Conservation (phyloP, 2,797 vertebrate genomes). For the Chrysocyon brachyurus region DNA sequence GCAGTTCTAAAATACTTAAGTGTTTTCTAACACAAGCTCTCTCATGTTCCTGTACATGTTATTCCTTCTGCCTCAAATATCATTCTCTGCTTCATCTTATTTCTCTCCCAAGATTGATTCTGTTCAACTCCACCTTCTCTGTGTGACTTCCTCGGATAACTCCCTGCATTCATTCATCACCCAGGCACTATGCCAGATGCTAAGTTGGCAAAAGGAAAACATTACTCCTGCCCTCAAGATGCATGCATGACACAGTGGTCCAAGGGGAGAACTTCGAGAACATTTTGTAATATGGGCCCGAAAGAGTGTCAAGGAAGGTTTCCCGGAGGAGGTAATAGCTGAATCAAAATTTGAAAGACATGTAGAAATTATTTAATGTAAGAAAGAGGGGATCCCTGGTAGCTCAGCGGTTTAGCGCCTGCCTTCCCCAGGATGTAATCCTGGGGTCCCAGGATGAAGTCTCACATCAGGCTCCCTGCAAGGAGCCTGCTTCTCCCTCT, state of each 20-base stretch:
- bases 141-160: conserved; percentile 32
- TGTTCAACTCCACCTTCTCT: conserved; percentile 5
- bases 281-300: background rate
- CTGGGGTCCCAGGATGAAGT: no score
- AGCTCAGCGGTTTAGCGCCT: no score
- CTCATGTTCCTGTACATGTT: background rate
- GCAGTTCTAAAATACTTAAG: background rate
- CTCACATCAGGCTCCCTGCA: no score
- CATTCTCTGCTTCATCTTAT: background rate
- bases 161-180: background rate
- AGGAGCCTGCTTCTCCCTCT: no score
- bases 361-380: background rate
- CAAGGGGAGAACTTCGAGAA: background rate
- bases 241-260: background rate
- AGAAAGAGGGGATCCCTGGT: background rate
- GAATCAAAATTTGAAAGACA: background rate
- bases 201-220: conserved; percentile 16
- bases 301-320: background rate
- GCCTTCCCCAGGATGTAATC: no score
- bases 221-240: background rate
- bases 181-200: background rate
- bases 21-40: background rate
- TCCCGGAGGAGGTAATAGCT: background rate
- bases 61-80: background rate
- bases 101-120: background rate